phyloP scores from a whole-genome alignment of 2,113 vertebrate genomes.

The Siphamia tubifer region DNA sequence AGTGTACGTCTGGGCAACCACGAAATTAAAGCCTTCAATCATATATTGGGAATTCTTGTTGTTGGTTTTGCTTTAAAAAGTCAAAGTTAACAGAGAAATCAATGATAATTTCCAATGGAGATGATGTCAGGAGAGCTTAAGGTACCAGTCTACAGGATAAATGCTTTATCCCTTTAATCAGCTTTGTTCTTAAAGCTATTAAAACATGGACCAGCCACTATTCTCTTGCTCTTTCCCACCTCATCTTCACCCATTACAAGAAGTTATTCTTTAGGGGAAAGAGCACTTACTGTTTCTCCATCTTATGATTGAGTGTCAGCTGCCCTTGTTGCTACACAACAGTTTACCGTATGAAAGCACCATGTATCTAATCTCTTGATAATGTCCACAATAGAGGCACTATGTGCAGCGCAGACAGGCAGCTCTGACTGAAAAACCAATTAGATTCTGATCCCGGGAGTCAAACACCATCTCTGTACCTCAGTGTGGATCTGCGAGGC shows the following conservation, averaged over 20 bases:
- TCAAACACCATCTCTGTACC: conserved; percentile 15
- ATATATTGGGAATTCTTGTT: no score
- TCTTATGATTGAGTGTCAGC: conserved; percentile 41
- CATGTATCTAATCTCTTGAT: conserved; percentile 47
- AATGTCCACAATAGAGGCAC: conserved; percentile 11
- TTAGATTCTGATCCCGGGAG: conserved; percentile 54
- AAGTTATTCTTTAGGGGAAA: conserved; percentile 4
- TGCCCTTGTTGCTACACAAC: conserved; percentile 31
- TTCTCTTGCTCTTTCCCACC: conserved; percentile 2
- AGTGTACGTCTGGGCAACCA: no score
- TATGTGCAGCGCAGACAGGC: conserved; percentile 23
- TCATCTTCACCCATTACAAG: neutral
- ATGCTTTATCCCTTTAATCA: conserved; percentile 67
- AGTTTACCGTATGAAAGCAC: conserved; percentile 44
- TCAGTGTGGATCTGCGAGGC: conserved; percentile 8
- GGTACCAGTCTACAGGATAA: conserved; percentile 40
- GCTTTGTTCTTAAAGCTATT: conserved; percentile 61
- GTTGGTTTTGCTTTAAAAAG: neutral
- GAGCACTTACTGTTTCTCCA: conserved; percentile 30
- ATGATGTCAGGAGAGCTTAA: conserved; percentile 54
- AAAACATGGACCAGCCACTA: conserved; percentile 31
- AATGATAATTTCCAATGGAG: conserved; percentile 5
- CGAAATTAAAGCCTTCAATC: no score
- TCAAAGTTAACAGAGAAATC: neutral
- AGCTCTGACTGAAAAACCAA: conserved; percentile 31